phyloP scores from a whole-genome alignment of 2,797 vertebrate genomes.

The Discoglossus pictus region DNA sequence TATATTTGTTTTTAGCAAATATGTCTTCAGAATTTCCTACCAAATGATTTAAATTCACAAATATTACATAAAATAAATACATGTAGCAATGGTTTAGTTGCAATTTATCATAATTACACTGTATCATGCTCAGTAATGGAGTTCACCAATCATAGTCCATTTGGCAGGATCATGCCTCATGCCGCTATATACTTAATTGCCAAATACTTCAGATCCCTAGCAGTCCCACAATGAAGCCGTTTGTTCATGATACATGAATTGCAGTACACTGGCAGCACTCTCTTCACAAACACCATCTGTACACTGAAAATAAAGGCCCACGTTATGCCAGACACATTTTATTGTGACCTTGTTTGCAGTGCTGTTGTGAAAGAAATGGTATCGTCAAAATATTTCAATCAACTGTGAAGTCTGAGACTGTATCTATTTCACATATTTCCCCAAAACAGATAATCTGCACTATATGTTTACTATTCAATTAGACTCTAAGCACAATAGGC shows the following conservation, averaged over 20 bases:
- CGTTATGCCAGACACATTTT: not conserved
- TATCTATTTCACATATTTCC: no score
- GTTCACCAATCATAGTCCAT: not conserved
- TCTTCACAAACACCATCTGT: constrained; percentile 46
- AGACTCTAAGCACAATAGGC: no score
- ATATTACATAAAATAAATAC: no score
- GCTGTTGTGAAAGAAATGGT: not conserved
- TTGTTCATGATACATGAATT: constrained; percentile 20
- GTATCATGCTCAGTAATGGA: not conserved
- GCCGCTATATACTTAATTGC: not conserved
- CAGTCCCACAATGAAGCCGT: constrained; percentile 10
- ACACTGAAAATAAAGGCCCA: not conserved
- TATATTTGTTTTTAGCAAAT: no score
- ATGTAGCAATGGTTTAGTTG: not conserved
- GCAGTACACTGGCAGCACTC: constrained; percentile 20
- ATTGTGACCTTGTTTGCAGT: constrained; percentile 32
- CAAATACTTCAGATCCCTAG: constrained; percentile 5
- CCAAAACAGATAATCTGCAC: no score
- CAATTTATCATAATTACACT: not conserved
- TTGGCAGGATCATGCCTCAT: not conserved
- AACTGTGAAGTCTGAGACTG: no score
- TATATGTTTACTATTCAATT: no score
- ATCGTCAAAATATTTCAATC: no score
- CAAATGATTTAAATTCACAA: no score
- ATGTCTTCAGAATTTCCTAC: no score